A percentile compares a stretch with the other conserved stretches of the same genome.
Evolutionary conservation across 1,140 invertebrate genomes (phyloP).

Genomic region (Lepidurus apus): DNA sequence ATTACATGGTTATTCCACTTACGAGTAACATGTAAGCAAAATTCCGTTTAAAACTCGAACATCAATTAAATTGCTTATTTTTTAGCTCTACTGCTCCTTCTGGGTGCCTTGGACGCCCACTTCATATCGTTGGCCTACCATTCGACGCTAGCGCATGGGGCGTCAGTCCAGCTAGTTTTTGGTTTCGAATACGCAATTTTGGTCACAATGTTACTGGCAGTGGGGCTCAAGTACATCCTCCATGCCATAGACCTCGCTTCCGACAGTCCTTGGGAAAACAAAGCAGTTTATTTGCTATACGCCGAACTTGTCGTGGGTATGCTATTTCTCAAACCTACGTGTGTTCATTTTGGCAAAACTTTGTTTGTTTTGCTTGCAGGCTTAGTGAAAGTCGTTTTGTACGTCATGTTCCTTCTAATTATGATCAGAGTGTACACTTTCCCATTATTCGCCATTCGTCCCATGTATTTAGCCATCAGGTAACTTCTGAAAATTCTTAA

Average conservation of each 20-base stretch:
- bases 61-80: constrained; percentile 29
- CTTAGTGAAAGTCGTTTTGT: constrained; percentile 78
- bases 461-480: constrained; percentile 97
- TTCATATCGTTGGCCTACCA: constrained; percentile 93
- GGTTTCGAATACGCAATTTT: constrained; percentile 99
- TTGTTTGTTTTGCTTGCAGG: constrained; percentile 46
- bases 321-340: constrained; percentile 42
- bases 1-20: constrained; percentile 94
- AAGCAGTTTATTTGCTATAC: constrained; percentile 94
- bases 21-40: constrained; percentile 69
- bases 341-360: background rate
- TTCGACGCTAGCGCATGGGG: constrained; percentile 87
- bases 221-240: constrained; percentile 89
- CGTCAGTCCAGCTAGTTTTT: constrained; percentile 96
- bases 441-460: constrained; percentile 95
- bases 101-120: constrained; percentile 76
- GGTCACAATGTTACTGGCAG: constrained; percentile 88
- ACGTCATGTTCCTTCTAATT: constrained; percentile 87
- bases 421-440: constrained; percentile 98
- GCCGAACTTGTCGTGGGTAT: constrained; percentile 92
- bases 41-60: constrained; percentile 11
- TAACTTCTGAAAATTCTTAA: constrained; percentile 43
- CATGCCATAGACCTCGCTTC: constrained; percentile 90
- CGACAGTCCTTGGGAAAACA: constrained; percentile 98
- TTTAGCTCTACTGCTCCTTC: constrained; percentile 65